A percentile compares a stretch with the other conserved stretches of the same genome.
Evolutionary conservation across 2,797 vertebrate species (phyloP).

Genomic region (Clamator glandarius): DNA sequence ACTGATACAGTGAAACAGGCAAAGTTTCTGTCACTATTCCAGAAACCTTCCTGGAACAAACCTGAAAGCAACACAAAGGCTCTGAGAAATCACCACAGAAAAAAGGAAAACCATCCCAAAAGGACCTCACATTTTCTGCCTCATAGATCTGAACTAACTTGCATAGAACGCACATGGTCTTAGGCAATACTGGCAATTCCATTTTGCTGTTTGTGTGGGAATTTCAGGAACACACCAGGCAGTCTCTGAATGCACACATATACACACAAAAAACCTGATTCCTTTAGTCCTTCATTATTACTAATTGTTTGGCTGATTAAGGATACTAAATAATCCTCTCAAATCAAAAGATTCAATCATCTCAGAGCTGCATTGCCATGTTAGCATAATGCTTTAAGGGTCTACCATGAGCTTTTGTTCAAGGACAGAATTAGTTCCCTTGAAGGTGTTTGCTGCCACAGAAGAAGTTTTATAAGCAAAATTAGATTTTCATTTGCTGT

Average conservation of each 20-base stretch:
- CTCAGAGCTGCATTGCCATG: neutral
- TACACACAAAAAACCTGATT: neutral
- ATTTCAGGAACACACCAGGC: neutral
- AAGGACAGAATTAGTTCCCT: neutral
- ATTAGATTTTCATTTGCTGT: neutral
- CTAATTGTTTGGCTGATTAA: neutral
- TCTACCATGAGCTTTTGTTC: neutral
- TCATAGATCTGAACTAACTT: neutral
- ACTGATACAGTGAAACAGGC: neutral
- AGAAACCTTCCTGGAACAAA: neutral
- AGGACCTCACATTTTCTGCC: neutral
- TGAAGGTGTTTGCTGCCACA: neutral
- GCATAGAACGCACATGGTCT: neutral
- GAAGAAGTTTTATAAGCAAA: neutral
- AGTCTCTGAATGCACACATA: neutral
- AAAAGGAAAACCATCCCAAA: rapidly evolving
- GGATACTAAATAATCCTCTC: neutral
- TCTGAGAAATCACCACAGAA: neutral
- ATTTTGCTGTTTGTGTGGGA: neutral
- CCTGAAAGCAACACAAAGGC: neutral
- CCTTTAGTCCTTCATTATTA: neutral
- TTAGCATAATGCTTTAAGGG: neutral
- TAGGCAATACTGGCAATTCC: neutral
- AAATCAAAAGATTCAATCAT: neutral
- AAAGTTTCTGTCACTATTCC: neutral